These are phyloP conservation scores for Ranitomeya variabilis DNA, from an alignment of 2,113 vertebrate species.

Conservation along the genomic window DNA sequence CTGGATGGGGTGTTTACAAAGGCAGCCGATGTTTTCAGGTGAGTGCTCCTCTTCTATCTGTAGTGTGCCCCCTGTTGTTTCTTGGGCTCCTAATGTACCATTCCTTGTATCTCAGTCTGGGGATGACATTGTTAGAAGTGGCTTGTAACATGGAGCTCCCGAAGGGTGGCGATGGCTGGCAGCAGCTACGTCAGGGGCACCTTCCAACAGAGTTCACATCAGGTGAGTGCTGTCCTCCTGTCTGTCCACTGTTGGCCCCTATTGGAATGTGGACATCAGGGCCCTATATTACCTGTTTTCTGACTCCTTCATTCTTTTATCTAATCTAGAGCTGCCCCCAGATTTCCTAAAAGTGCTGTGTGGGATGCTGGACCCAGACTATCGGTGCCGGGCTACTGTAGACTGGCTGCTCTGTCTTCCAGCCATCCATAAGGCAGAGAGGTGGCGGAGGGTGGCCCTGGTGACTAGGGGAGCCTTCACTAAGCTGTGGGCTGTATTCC, in stretches of 20 bases:
- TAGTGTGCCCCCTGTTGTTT: not conserved
- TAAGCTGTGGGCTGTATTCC: constrained; percentile 69
- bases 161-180: constrained; percentile 87
- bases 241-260: no score
- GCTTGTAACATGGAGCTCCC: constrained; percentile 88
- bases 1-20: constrained; percentile 79
- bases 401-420: constrained; percentile 76
- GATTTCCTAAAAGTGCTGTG: constrained; percentile 78
- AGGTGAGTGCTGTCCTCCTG: constrained; percentile 65
- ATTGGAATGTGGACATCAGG: no score
- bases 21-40: constrained; percentile 90
- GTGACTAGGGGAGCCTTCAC: constrained; percentile 67
- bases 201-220: constrained; percentile 82
- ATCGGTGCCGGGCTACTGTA: constrained; percentile 74
- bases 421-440: constrained; percentile 70
- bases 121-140: constrained; percentile 86
- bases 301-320: not conserved
- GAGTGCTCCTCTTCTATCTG: not conserved
- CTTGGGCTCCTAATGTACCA: not conserved
- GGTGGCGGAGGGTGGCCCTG: constrained; percentile 72
- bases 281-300: no score
- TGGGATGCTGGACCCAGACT: constrained; percentile 82
- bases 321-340: constrained; percentile 73
- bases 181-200: constrained; percentile 82
- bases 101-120: constrained; percentile 73